Evolutionary conservation across 2,113 vertebrate species (phyloP).

Genomic region (Bos taurus): ARS-UCD2.0 NC_037337.1:85672001-85672500

Average conservation of each 20-base stretch:
- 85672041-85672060: neutral
- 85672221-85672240: neutral
- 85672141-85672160: neutral
- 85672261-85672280: conserved; percentile 52
- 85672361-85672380: neutral
- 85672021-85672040: neutral
- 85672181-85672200: neutral
- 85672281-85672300: neutral
- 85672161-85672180: neutral
- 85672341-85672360: neutral
- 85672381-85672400: neutral
- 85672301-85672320: neutral
- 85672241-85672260: neutral
- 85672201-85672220: neutral
- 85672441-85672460: neutral
- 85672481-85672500: neutral
- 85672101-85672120: neutral
- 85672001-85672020: neutral
- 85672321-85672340: neutral
- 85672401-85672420: neutral
- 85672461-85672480: neutral
- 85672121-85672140: neutral
- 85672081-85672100: neutral
- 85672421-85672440: neutral
- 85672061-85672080: neutral